These are phyloP conservation scores for Pristionchus entomophagus DNA, from an alignment of 2,888 invertebrate genomes.

Conservation along the genomic window DNA sequence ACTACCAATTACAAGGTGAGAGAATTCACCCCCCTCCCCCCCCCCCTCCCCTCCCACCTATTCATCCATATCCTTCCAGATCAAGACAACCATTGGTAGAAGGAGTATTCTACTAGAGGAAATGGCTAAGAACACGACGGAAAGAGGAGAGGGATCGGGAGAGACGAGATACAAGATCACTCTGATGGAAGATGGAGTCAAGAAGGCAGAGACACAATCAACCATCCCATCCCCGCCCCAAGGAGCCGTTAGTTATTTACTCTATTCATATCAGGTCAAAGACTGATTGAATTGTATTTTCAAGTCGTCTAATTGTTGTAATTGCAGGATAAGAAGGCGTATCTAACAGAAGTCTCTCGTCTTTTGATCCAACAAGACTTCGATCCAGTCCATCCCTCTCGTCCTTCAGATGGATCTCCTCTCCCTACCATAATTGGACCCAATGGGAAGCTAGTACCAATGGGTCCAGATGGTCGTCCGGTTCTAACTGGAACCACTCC, in stretches of 20 bases:
- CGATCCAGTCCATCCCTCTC: background rate
- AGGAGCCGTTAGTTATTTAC: conserved; percentile 62
- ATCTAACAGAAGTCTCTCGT: conserved; percentile 64
- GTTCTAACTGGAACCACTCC: conserved; percentile 23
- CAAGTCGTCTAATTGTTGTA: background rate
- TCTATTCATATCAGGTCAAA: no score
- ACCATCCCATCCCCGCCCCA: conserved; percentile 71
- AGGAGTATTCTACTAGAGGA: conserved; percentile 67
- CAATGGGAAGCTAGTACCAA: conserved; percentile 3
- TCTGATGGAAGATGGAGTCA: conserved; percentile 72
- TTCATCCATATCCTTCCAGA: no score
- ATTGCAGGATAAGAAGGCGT: conserved; percentile 66
- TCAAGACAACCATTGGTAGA: conserved; percentile 71
- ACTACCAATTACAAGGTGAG: conserved; percentile 71
- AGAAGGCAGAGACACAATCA: conserved; percentile 71
- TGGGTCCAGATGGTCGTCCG: conserved; percentile 25
- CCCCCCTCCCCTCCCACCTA: no score
- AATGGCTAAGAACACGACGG: conserved; percentile 49
- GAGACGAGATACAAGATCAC: conserved; percentile 66
- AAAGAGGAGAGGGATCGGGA: conserved; percentile 53
- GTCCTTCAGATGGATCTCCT: background rate
- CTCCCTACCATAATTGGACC: background rate
- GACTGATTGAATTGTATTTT: background rate
- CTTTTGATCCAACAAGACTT: conserved; percentile 55
- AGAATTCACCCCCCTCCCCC: no score